Base-by-base conservation (phyloP, 2,888 invertebrate genomes). In the Heteromyza rotundicornis region DNA sequence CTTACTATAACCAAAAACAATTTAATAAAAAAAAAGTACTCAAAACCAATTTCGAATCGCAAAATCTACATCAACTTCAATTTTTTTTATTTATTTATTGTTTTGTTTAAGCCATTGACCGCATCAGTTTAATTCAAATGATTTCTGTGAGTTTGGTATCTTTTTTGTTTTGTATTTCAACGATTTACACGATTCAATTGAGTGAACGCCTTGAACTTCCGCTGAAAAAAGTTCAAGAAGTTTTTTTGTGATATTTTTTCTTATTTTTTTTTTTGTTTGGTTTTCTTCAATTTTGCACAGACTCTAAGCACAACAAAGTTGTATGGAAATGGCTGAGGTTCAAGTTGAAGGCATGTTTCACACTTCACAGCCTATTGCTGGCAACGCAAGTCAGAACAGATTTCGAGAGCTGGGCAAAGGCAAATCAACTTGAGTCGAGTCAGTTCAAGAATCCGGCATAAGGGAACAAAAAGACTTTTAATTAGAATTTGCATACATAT, bases 131-230 rank as follows among this genome's bases (percentile, higher is more conserved):
- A 55, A 50, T 60, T 60, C 50, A 22, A 32, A 44, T 12, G 40
- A n/a, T n/a, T n/a, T n/a, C n/a, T n/a, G n/a, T n/a, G n/a, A n/a
- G n/a, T n/a, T n/a, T n/a, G 12, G 27, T 51, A 14, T 47, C 51
- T 54, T 52, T 35, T 57, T 59, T 63, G 50, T 65, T 58, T 24
- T 32, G 7, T 2, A 56, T 22, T 16, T 56, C 49, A 73, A 74
- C 72, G n/a, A 72, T 74, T 76, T 76, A 77, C 71, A 72, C 70
- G 75, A 74, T 79, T 75, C 79, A 78, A 75, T 75, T 80, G 76
- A 80, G 75, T 77, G 77, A 80, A 79, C 72, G 75, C 78, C 78
- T 80, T 79, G 79, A 80, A 79, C 78, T 79, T 79, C 78, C 78
- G 76, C 73, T 75, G 67, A 68, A 64, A n/a, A 74, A 76, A 77